Evolutionary conservation across 2,113 vertebrate species (phyloP), one percentile per base, ranked within the genome.

Genomic region (Tetrax tetrax): DNA sequence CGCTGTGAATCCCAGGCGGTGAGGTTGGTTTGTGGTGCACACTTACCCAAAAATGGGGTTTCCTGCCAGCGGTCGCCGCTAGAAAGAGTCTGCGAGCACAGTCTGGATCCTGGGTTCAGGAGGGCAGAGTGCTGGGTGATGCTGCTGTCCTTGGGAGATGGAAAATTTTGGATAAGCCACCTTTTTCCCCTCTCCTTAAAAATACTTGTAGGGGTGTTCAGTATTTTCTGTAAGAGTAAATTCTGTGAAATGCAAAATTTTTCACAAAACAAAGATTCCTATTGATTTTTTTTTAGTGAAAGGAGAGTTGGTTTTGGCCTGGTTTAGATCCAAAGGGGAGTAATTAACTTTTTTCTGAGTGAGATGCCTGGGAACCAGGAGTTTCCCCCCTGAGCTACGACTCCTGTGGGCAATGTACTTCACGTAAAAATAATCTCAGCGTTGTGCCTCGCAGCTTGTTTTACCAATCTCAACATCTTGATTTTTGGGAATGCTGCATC

Each of bases 371-470:
- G 56, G 33, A 87, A 83, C 56, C 25, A 6, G 60, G 43, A 61
- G 37, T 15, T 69, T 4, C 50, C 54, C 14, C 53, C 60, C 12
- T 23, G 21, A 16, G 89, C 89, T 83, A 12, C 0, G 4, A 6
- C 33, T 64, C 63, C 59, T 0, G 0, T 5, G 12, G 31, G 69
- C 59, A 17, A 9, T 1, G 14, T 18, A 14, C 54, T 37, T 61
- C 22, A 22, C 3, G 1, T 70, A 22, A 70, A 47, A 54, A 43
- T 19, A 8, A 71, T 37, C 45, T 37, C 72, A 10, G 35, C 15
- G 6, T 63, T 63, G 38, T 77, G 38, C 69, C 38, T 45, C 22
- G 69, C 59, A 64, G 60, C 68, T 84, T 7, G 3, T 53, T 76
- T 50, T 38, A 31, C 60, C 15, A 10, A 19, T 27, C 22, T 8